Evolutionary conservation across 2,797 vertebrate genomes (phyloP), one percentile per base, ranked within the genome.

Genomic region (Poeciliopsis gracilis): DNA sequence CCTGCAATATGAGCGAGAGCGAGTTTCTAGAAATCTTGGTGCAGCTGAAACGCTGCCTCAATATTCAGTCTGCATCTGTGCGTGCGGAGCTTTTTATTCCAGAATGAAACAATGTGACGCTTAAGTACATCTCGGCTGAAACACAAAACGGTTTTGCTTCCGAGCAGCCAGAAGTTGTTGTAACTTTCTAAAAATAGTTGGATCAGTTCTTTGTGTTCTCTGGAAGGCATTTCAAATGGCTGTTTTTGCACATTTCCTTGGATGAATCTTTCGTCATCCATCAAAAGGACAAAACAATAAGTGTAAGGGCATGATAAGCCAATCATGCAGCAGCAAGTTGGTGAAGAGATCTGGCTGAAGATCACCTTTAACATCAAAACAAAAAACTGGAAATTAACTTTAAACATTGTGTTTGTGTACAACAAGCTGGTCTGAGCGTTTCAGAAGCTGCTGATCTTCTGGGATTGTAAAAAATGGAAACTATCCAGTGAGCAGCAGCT

Each of bases 1-100:
- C 82, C 84, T 75, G 77, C 84, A 84, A 89, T 91, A 79, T 83
- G 90, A 87, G 81, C 82, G 83, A 88, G 87, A 84, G 84, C 71
- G 72, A 61, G 76, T 73, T 81, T 80, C 77, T 69, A 77, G 83
- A 76, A 84, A 75, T 78, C 76, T 81, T 20, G 0, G 77, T 70
- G 76, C 25, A 75, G 81, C 46, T 78, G 49, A 84, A 83, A 79
- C 49, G 43, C 73, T 78, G 71, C 76, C 13, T 82, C 75, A 16
- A 38, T 61, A 57, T 80, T 73, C 47, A 75, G 82, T 78, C 2
- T 30, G 76, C 16, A 73, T 82, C 78, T 49, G 73, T 69, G 70
- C n/a, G 43, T n/a, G 16, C 5, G 4, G 30, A 69, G 76, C 59
- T 63, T 33, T 70, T 45, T 57, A 59, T 82, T 81, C 82, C 47